Base-by-base conservation (phyloP, 2,888 invertebrate genomes). In the Tribolium freemani region DNA sequence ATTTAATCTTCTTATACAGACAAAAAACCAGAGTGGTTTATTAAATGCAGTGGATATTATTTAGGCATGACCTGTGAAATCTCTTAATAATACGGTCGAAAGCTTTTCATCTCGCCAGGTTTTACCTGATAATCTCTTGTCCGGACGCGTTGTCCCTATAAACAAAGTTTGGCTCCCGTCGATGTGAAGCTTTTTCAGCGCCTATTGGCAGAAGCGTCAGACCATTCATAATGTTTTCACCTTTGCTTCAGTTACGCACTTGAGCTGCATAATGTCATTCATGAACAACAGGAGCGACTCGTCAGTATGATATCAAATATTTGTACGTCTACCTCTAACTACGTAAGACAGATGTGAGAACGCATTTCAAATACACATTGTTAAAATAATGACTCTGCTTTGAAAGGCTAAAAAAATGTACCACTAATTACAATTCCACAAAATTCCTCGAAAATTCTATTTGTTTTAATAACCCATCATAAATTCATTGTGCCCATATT, bases 201-300 rank as follows among this genome's bases (percentile, higher is more conserved):
- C 8, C 31, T 72, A 61, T 74, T 73, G 75, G 75, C 71, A 54
- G 76, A 77, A 63, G 79, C 80, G 76, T 76, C 74, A 67, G 69
- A 71, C 75, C 75, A 76, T 74, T 70, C 70, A 61, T 77, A 78
- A 79, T 79, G 61, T 78, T 75, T 75, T 76, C 77, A 77, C 76
- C 76, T 76, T 78, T 60, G 54, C 60, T 54, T 50, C 66, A 57
- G 13, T 66, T 60, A 67, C 71, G 60, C 67, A 67, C 67, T 71
- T 71, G 67, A 71, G 66, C 56, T 56, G 57, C 9, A 48, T 63
- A 61, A 69, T 66, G 70, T 26, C 50, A 50, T 9, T 26, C 31
- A 13, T 4, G 21, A 16, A 48, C 8, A 61, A 8, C 61, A 61
- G n/a, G 53, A 11, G 26, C 53, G 50, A 30, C 50, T 56, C 57